Evolutionary conservation across 2,888 invertebrate genomes (phyloP).

Genomic region (Apotomis turbidana): DNA sequence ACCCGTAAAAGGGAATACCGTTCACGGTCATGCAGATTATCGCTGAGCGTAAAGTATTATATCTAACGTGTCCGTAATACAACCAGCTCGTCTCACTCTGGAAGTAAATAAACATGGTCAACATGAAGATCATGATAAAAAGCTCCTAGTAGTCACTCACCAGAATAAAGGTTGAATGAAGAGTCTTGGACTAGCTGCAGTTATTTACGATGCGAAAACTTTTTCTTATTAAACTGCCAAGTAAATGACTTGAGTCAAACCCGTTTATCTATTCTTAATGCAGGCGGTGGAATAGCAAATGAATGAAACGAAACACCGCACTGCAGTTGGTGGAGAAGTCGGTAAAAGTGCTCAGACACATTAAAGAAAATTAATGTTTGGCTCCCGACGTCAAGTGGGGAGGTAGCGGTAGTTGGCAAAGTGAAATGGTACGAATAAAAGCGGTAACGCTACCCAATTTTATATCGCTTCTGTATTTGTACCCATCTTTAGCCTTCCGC

Average conservation of each 20-base stretch:
- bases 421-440: conserved; percentile 79
- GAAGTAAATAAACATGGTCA: too few relatives aligned
- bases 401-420: conserved; percentile 77
- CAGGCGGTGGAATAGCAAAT: conserved; percentile 73
- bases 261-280: conserved; percentile 78
- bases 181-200: background rate
- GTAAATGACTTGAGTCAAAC: conserved; percentile 66
- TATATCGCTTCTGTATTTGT: conserved; percentile 70
- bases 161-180: too few relatives aligned
- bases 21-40: too few relatives aligned
- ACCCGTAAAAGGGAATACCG: too few relatives aligned
- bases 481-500: conserved; percentile 65
- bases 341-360: conserved; percentile 82
- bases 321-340: conserved; percentile 73
- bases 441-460: conserved; percentile 70
- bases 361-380: conserved; percentile 84
- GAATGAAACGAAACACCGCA: conserved; percentile 82
- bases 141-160: too few relatives aligned
- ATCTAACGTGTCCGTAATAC: too few relatives aligned
- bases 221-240: conserved; percentile 75
- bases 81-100: too few relatives aligned
- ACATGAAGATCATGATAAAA: too few relatives aligned
- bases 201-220: conserved; percentile 50
- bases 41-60: too few relatives aligned
- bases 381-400: conserved; percentile 78